These are phyloP conservation scores for Chionis minor DNA, from an alignment of 2,113 vertebrate genomes.

Conservation along the genomic window DNA sequence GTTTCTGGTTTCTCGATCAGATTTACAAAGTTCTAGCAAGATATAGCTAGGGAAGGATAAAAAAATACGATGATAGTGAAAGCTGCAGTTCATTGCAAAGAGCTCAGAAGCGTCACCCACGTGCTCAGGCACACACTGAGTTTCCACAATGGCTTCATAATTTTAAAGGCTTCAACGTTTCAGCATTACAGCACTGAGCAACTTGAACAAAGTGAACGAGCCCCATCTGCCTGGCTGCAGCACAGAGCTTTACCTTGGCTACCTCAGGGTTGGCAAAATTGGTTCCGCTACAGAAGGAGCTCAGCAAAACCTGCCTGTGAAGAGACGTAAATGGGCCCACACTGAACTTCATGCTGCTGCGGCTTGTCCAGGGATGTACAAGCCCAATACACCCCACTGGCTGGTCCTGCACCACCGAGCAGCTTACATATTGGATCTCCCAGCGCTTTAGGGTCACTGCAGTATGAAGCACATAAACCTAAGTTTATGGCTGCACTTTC, in stretches of 20 bases:
- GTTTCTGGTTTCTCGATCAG: not conserved
- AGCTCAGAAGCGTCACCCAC: not conserved
- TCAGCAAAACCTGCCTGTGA: not conserved
- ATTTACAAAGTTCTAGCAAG: not conserved
- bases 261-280: not conserved
- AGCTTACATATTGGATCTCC: not conserved
- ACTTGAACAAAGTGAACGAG: rapidly evolving
- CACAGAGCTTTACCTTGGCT: not conserved
- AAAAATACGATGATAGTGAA: not conserved
- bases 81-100: not conserved
- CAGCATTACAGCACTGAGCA: not conserved
- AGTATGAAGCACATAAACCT: not conserved
- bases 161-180: not conserved
- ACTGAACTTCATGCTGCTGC: not conserved
- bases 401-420: not conserved
- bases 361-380: not conserved
- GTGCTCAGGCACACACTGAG: rapidly evolving
- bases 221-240: not conserved
- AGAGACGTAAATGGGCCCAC: not conserved
- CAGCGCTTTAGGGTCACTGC: rapidly evolving
- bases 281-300: not conserved
- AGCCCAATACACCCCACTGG: rapidly evolving
- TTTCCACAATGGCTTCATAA: not conserved
- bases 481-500: not conserved
- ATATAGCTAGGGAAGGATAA: not conserved